Evolutionary conservation across 2,113 vertebrate species (phyloP).

Genomic region (Pseudopodoces humilis): DNA sequence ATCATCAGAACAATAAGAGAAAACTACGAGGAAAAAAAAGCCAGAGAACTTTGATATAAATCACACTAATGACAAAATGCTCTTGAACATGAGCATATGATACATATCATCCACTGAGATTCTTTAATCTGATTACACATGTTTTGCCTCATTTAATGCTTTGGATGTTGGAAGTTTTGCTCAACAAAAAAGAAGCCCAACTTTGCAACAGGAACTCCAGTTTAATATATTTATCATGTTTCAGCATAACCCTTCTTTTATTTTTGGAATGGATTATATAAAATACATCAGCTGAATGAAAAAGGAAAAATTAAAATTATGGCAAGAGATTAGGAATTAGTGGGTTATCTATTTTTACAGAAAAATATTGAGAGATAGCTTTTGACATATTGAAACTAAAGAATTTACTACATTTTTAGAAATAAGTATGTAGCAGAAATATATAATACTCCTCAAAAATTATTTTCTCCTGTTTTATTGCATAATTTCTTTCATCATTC

Average conservation of each 20-base stretch:
- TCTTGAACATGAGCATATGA: neutral
- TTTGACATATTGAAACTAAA: neutral
- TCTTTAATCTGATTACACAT: neutral
- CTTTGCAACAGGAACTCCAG: neutral
- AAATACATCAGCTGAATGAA: neutral
- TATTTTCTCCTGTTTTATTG: neutral
- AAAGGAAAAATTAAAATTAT: neutral
- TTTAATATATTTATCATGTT: neutral
- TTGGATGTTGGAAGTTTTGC: neutral
- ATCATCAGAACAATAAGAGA: neutral
- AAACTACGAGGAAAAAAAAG: neutral
- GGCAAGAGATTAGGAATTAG: neutral
- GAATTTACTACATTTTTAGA: neutral
- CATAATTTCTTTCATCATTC: neutral
- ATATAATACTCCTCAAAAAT: neutral
- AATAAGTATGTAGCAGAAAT: neutral
- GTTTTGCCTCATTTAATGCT: neutral
- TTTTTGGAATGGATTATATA: neutral
- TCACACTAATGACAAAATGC: neutral
- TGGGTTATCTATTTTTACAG: neutral
- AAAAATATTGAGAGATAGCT: neutral
- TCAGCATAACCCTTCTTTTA: neutral
- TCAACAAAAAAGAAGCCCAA: neutral
- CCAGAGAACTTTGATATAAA: neutral
- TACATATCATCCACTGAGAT: neutral